A percentile compares a stretch with the other conserved stretches of the same genome.
phyloP scores from a whole-genome alignment of 1,140 invertebrate genomes.

The Macrobrachium rosenbergii region DNA sequence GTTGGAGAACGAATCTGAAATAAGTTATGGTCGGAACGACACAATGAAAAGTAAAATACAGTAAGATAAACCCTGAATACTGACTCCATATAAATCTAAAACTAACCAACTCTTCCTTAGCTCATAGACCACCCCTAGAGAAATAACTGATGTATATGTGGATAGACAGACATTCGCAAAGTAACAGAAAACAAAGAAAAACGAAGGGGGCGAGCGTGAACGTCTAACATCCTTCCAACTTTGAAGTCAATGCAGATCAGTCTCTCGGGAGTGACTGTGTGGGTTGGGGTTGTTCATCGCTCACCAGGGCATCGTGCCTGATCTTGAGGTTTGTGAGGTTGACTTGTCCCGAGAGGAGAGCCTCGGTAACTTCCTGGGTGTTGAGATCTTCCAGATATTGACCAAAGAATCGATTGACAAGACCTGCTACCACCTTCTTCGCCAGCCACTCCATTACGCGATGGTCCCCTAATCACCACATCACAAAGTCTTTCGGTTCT shows the following conservation, averaged over 20 bases:
- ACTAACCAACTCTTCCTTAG: too few species aligned
- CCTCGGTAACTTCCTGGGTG: slow-evolving; percentile 84
- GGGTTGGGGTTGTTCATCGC: slow-evolving; percentile 68
- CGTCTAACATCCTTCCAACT: too few species aligned
- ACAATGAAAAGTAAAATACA: too few species aligned
- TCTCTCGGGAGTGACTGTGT: background rate
- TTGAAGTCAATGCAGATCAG: background rate
- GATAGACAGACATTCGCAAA: too few species aligned
- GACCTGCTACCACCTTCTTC: slow-evolving; percentile 81
- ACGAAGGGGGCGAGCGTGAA: too few species aligned
- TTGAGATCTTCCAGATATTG: slow-evolving; percentile 87
- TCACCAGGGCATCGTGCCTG: slow-evolving; percentile 85
- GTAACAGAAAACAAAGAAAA: too few species aligned
- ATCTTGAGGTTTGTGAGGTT: slow-evolving; percentile 83
- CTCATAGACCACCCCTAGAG: too few species aligned
- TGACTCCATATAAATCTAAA: too few species aligned
- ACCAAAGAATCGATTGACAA: slow-evolving; percentile 83
- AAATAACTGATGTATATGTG: too few species aligned
- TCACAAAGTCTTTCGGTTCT: background rate
- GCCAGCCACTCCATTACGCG: slow-evolving; percentile 51
- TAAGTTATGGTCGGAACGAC: too few species aligned
- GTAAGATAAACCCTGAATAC: too few species aligned
- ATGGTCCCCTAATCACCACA: background rate
- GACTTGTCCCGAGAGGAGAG: slow-evolving; percentile 85
- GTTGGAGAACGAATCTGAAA: too few species aligned